Percentiles rank a stretch among this genome's conserved stretches.
Conservation (phyloP, 2,797 vertebrate genomes). For the Tragelaphus oryx region DNA sequence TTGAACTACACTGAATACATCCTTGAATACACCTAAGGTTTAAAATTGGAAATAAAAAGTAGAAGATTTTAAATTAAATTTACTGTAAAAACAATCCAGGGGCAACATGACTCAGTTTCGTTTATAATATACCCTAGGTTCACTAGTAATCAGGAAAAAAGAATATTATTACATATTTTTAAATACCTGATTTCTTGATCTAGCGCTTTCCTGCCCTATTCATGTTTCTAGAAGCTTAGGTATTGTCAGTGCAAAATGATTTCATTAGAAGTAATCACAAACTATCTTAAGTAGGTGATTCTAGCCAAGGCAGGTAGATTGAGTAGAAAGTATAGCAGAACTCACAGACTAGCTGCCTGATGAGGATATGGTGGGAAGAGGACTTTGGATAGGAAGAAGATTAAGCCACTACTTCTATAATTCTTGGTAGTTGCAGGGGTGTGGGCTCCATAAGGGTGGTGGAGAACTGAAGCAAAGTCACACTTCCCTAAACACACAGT, state of each 20-base stretch:
- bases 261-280: not conserved
- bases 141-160: not conserved
- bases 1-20: not conserved
- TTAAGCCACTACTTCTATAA: slow-evolving; percentile 70
- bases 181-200: not conserved
- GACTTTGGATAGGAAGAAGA: slow-evolving; percentile 59
- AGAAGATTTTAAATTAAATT: slow-evolving; percentile 1
- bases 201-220: not conserved
- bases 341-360: slow-evolving; percentile 37
- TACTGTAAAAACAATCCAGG: not conserved
- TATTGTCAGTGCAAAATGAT: not conserved
- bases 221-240: not conserved
- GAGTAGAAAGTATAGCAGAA: slow-evolving; percentile 12
- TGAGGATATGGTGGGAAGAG: slow-evolving; percentile 58
- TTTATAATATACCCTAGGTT: not conserved
- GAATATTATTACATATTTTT: not conserved
- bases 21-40: not conserved
- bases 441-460: slow-evolving; percentile 57
- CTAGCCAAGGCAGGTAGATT: not conserved
- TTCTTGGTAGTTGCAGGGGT: slow-evolving; percentile 72
- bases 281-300: not conserved
- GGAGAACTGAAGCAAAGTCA: slow-evolving; percentile 59
- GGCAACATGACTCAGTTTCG: not conserved
- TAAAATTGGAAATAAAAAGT: not conserved
- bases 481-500: slow-evolving; percentile 69